phyloP scores from a whole-genome alignment of 1,140 invertebrate species.

The Ephestia elutella region DNA sequence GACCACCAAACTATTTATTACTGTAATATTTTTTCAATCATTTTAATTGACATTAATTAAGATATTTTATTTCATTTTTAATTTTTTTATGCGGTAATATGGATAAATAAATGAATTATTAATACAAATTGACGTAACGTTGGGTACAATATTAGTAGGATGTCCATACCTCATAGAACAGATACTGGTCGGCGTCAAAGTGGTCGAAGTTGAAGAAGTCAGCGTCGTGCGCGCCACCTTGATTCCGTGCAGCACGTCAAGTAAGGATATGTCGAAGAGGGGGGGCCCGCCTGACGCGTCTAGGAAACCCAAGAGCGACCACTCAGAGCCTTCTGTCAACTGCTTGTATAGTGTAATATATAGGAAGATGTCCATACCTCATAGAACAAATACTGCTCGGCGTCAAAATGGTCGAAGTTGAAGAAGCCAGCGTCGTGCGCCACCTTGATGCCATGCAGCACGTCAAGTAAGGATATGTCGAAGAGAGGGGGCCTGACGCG shows the following conservation, averaged over 20 bases:
- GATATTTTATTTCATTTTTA: no score
- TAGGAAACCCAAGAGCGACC: conserved; percentile 84
- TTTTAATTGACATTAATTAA: no score
- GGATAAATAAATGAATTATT: no score
- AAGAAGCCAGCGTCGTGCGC: conserved; percentile 92
- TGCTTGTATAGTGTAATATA: conserved; percentile 87
- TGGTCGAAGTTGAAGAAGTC: conserved; percentile 96
- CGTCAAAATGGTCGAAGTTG: conserved; percentile 95
- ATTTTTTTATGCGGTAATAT: no score
- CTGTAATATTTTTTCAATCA: no score
- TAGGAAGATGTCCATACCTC: conserved; percentile 79
- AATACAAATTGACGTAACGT: no score
- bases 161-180: conserved; percentile 86
- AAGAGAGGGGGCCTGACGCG: conserved; percentile 90
- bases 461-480: conserved; percentile 89
- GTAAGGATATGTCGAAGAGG: conserved; percentile 87
- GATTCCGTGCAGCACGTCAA: conserved; percentile 94
- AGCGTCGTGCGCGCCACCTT: conserved; percentile 88
- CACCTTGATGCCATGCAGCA: conserved; percentile 93
- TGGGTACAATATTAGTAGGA: no score
- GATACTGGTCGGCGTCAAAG: conserved; percentile 97
- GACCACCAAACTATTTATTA: no score
- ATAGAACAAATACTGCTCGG: conserved; percentile 96
- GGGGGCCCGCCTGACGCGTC: conserved; percentile 92
- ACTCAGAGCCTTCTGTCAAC: conserved; percentile 81